Evolutionary conservation across 2,113 vertebrate species (phyloP).

Genomic region (Symphodus melops): DNA sequence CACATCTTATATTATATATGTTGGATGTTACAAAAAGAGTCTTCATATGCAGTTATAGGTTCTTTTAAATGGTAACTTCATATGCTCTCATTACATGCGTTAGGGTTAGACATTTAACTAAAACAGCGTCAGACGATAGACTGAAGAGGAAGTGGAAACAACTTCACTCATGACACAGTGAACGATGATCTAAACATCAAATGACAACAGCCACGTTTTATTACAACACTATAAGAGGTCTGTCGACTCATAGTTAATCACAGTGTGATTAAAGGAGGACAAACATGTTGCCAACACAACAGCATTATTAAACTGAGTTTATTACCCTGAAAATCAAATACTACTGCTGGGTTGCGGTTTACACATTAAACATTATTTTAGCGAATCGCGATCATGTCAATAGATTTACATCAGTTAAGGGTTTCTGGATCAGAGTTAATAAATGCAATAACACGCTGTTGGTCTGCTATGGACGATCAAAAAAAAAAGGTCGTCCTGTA

Average conservation of each 20-base stretch:
- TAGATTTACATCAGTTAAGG: not conserved
- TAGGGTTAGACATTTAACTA: not conserved
- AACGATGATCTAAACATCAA: conserved; percentile 39
- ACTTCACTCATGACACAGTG: not conserved
- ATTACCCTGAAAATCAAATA: not conserved
- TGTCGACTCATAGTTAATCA: not conserved
- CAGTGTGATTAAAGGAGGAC: too few species aligned
- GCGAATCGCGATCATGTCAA: not conserved
- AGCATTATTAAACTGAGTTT: not conserved
- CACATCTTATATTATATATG: too few species aligned
- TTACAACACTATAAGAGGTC: not conserved
- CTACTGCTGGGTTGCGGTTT: too few species aligned
- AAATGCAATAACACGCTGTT: not conserved
- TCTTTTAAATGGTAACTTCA: too few species aligned
- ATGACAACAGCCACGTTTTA: not conserved
- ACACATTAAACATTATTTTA: not conserved
- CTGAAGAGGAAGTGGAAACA: conserved; percentile 48
- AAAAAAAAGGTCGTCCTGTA: conserved; percentile 46
- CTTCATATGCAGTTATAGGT: too few species aligned
- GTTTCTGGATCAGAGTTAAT: too few species aligned
- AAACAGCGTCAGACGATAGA: not conserved
- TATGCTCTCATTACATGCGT: not conserved
- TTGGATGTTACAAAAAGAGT: too few species aligned
- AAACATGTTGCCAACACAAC: not conserved
- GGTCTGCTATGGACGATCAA: not conserved